Percentiles rank a stretch among this genome's conserved stretches.
phyloP scores from a whole-genome alignment of 1,140 invertebrate species.

The Pseudachorutes palmiensis region DNA sequence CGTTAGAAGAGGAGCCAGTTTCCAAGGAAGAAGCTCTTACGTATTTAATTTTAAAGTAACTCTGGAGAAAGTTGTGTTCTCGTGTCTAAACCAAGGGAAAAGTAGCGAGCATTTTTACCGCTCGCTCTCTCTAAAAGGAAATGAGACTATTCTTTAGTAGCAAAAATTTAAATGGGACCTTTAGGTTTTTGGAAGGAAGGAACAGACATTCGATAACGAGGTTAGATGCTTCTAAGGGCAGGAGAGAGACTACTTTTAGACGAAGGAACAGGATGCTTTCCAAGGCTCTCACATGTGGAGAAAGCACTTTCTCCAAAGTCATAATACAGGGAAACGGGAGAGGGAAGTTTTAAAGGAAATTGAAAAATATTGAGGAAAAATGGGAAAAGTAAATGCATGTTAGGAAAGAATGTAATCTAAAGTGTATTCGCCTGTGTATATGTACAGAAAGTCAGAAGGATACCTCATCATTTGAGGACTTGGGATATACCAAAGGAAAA shows the following conservation, averaged over 20 bases:
- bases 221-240: conserved; percentile 9
- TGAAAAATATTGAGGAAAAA: conserved; percentile 28
- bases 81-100: background rate
- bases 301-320: conserved; percentile 4
- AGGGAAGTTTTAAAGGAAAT: conserved; percentile 23
- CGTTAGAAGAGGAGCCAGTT: background rate
- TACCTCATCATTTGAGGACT: conserved; percentile 32
- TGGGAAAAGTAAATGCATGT: background rate
- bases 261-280: conserved; percentile 3
- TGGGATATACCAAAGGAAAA: conserved; percentile 31
- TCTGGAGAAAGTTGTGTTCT: background rate
- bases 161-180: conserved; percentile 9
- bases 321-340: conserved; percentile 5
- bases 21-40: background rate
- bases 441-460: background rate
- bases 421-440: background rate
- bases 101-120: background rate
- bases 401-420: conserved; percentile 13
- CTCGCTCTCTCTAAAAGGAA: conserved; percentile 2
- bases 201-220: conserved; percentile 6
- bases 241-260: background rate
- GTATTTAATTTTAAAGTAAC: background rate
- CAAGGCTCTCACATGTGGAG: conserved; percentile 11
- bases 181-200: conserved; percentile 4
- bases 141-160: background rate